Evolutionary conservation across 1,140 invertebrate species (phyloP).

Genomic region (Battus philenor): DNA sequence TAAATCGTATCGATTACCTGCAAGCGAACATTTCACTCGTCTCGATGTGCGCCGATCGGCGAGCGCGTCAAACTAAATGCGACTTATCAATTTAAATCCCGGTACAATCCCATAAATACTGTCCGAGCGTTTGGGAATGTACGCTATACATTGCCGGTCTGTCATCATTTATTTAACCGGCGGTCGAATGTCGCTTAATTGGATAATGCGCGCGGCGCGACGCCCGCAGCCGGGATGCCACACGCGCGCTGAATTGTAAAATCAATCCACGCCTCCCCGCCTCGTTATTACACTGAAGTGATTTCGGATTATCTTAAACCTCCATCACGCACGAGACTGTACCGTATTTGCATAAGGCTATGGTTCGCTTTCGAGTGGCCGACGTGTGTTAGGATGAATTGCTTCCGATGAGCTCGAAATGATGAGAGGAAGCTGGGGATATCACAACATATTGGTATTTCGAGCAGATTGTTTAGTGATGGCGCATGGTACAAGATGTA

Average conservation of each 20-base stretch:
- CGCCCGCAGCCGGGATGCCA: neutral
- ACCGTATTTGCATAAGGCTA: neutral
- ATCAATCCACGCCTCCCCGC: neutral
- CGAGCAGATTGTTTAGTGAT: conserved; percentile 31
- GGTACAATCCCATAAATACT: neutral
- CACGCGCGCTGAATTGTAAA: neutral
- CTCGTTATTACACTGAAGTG: conserved; percentile 3
- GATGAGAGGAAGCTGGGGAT: conserved; percentile 36
- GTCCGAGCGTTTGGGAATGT: too few species aligned
- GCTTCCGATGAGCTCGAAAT: conserved; percentile 14
- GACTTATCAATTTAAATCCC: neutral
- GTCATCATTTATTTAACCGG: neutral
- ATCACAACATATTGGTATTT: conserved; percentile 47
- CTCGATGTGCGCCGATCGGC: too few species aligned
- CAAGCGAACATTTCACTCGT: too few species aligned
- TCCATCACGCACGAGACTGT: neutral
- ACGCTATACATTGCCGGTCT: neutral
- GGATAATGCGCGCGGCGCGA: too few species aligned
- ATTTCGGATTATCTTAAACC: neutral
- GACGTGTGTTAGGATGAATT: neutral
- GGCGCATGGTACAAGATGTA: conserved; percentile 17
- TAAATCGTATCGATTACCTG: too few species aligned
- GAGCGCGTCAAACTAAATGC: too few species aligned
- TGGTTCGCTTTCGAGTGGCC: neutral
- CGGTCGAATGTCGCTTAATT: conserved; percentile 5